A percentile compares a stretch with the other conserved stretches of the same genome.
Conservation (phyloP, 2,888 invertebrate species). For the Mechanitis messenoides region DNA sequence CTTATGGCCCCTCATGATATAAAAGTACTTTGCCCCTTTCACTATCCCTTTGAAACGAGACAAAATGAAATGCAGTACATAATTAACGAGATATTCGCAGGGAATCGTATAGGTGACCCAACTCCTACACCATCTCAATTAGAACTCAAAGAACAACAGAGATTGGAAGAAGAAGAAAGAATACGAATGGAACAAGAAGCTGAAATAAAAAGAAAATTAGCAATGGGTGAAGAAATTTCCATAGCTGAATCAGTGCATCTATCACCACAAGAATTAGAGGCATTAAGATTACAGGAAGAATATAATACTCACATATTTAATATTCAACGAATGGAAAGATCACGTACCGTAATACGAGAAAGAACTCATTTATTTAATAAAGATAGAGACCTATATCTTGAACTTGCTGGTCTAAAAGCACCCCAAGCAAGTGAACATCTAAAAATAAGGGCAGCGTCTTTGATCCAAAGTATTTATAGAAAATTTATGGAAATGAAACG, state of each 20-base stretch:
- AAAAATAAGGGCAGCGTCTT: constrained; percentile 42
- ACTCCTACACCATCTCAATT: constrained; percentile 56
- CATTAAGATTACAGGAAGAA: constrained; percentile 43
- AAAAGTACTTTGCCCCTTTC: constrained; percentile 79
- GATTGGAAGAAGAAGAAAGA: constrained; percentile 45
- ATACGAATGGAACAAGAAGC: constrained; percentile 48
- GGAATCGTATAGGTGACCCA: constrained; percentile 60
- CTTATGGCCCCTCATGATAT: constrained; percentile 81
- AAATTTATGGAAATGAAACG: constrained; percentile 61
- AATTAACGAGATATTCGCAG: constrained; percentile 61
- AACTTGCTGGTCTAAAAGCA: constrained; percentile 58
- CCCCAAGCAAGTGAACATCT: constrained; percentile 44
- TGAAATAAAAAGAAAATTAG: constrained; percentile 45
- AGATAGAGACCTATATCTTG: constrained; percentile 55
- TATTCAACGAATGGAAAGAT: constrained; percentile 67
- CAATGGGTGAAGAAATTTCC: constrained; percentile 48
- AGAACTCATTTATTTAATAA: constrained; percentile 48
- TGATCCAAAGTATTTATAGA: constrained; percentile 57
- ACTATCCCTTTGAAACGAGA: constrained; percentile 77
- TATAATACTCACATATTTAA: constrained; percentile 46
- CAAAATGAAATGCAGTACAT: constrained; percentile 65
- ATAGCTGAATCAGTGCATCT: constrained; percentile 40
- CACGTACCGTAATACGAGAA: constrained; percentile 33
- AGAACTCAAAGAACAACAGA: constrained; percentile 47
- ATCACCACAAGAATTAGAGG: constrained; percentile 49